These are phyloP conservation scores for Dascyllus trimaculatus DNA, from an alignment of 2,113 vertebrate genomes.

Conservation along the genomic window DNA sequence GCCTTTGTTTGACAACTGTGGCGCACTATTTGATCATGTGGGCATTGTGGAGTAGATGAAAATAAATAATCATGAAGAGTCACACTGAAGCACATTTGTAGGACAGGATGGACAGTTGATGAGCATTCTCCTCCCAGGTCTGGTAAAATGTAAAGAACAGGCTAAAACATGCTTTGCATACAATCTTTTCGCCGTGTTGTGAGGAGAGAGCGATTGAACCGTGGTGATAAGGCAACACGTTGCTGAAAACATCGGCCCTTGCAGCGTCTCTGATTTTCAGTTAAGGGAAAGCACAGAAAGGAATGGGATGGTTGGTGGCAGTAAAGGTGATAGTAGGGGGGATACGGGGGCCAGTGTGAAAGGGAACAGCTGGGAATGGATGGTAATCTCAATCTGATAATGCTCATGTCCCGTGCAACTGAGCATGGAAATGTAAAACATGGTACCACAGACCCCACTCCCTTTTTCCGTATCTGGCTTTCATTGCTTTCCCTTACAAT, in stretches of 20 bases:
- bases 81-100: background rate
- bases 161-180: slow-evolving; percentile 70
- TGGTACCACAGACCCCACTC: slow-evolving; percentile 29
- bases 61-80: background rate
- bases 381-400: slow-evolving; percentile 75
- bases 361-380: slow-evolving; percentile 55
- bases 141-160: slow-evolving; percentile 47
- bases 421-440: slow-evolving; percentile 51
- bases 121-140: slow-evolving; percentile 18
- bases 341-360: slow-evolving; percentile 60
- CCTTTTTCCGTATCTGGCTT: slow-evolving; percentile 38
- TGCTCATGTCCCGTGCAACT: slow-evolving; percentile 35
- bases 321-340: slow-evolving; percentile 41
- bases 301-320: slow-evolving; percentile 38
- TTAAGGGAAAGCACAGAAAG: slow-evolving; percentile 34
- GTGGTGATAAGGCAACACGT: slow-evolving; percentile 65
- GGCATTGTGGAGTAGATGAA: background rate
- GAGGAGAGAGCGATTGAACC: slow-evolving; percentile 47
- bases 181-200: slow-evolving; percentile 55
- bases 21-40: background rate
- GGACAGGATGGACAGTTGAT: slow-evolving; percentile 3
- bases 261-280: slow-evolving; percentile 38
- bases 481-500: slow-evolving; percentile 15
- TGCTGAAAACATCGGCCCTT: slow-evolving; percentile 47
- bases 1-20: too few species aligned